Base-by-base conservation (phyloP, 2,797 vertebrate species). In the Vireo griseus region DNA sequence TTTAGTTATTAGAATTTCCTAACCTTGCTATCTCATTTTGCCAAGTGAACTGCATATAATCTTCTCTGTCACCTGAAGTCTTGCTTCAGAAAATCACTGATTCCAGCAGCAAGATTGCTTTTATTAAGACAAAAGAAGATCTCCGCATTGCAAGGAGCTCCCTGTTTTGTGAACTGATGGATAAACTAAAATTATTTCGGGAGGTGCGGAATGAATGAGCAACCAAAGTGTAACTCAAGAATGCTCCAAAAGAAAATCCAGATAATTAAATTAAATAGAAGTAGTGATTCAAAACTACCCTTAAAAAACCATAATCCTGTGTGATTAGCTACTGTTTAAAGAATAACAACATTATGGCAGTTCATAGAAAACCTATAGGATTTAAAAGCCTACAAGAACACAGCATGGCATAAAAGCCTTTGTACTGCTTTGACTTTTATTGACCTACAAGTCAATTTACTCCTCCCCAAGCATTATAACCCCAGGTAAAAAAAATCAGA, bases 401-500 rank as follows among this genome's bases (percentile, higher is more conserved):
- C 90, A 92, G 94, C 77, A 62, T 88, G 69, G 67, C 29, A 86
- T 45, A 94, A 95, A 95, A 96, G 66, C 90, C 83, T 81, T 94
- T 88, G 93, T 86, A 75, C 58, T 61, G 22, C 93, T 87, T 85
- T 95, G 75, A 78, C 83, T 95, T 90, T 92, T 91, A 94, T 50
- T 93, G 87, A 97, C 76, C 63, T 92, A 78, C 74, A 93, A 78
- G 88, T 95, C 93, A 90, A 81, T 91, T 92, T 90, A 84, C 75
- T 97, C 92, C 95, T 89, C 90, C 78, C 77, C 86, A 89, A 93
- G 95, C 61, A 89, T 91, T 82, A 94, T 58, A 81, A 94, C 52
- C 35, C 72, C 71, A 92, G 66, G 76, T 84, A 86, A 67, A 85
- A 91, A 91, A 89, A 39, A 85, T 76, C 90, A 73, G 90, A 77